Base-by-base conservation (phyloP, 1,140 invertebrate species). In the Drosophila insularis region DNA sequence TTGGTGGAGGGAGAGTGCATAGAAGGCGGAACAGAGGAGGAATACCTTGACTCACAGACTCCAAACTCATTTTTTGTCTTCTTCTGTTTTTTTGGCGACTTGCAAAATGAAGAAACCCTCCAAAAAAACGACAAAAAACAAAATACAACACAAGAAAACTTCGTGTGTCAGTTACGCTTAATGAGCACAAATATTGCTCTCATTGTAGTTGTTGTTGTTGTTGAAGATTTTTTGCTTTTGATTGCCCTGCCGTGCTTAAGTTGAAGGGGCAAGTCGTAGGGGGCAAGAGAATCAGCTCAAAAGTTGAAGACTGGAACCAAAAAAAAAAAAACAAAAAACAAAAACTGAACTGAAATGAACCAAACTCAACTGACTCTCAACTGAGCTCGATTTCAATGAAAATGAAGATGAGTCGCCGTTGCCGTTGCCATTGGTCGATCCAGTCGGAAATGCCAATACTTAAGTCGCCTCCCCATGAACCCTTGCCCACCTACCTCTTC, bases 121-220 rank as follows among this genome's bases (percentile, higher is more conserved):
- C 39, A 82, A 87, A 82, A 69, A 65, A 76, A 37, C 68, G 62
- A 69, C 27, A 19, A 66, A 32, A 63, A 43, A 35, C 58, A 43
- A 50, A 55, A 72, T 35, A 23, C 61, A 62, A 19, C 63, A 23
- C 19, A 69, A 64, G 19, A 71, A 80, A 80, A 89, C 77, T 80
- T 89, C 84, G 82, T 87, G 84, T 87, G 84, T 87, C 84, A 87
- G 84, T 87, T 87, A 87, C 84, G 84, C 84, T 89, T 89, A 89
- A 89, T 87, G 84, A 87, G 84, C 84, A 87, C 84, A 89, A 80
- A 87, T 82, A 87, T 84, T 89, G 84, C 84, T 89, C 84, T 78
- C 73, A 77, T 87, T 87, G 84, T 64, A 70, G 74, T 69, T 76
- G 71, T 54, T 58, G 59, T 70, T 66, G 68, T 62, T 87, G 78